Evolutionary conservation across 2,888 invertebrate species (phyloP).

Genomic region (Parnassius orleans): DNA sequence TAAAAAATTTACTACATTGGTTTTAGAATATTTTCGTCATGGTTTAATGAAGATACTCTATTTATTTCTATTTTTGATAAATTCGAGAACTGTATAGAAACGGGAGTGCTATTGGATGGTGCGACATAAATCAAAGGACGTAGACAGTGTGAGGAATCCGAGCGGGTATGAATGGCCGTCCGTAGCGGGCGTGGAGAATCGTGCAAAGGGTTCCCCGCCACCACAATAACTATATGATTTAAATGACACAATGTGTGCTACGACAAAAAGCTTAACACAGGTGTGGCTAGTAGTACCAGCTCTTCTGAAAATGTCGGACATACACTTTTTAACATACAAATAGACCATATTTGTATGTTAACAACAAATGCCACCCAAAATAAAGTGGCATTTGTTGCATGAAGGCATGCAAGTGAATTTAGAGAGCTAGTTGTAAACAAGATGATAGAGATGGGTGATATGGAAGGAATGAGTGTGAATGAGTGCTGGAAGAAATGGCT

Average conservation of each 20-base stretch:
- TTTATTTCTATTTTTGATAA: conserved; percentile 20
- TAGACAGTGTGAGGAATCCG: conserved; percentile 25
- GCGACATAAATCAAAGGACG: conserved; percentile 31
- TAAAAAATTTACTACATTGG: neutral
- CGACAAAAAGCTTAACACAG: conserved; percentile 40
- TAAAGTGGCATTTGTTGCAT: no score
- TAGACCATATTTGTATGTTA: no score
- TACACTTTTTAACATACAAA: neutral
- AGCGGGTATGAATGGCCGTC: conserved; percentile 27
- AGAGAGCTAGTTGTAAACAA: no score
- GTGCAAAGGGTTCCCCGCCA: conserved; percentile 42
- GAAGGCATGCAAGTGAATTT: no score
- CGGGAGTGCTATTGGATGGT: conserved; percentile 11
- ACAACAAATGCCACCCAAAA: no score
- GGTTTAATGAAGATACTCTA: conserved; percentile 12
- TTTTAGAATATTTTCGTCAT: conserved; percentile 2
- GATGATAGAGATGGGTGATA: no score
- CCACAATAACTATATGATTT: conserved; percentile 43
- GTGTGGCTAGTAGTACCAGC: conserved; percentile 35
- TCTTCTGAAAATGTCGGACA: neutral
- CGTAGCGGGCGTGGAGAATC: conserved; percentile 41
- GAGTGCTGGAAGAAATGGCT: no score
- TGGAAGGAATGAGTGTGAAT: no score
- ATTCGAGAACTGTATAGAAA: conserved; percentile 26
- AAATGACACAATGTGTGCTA: conserved; percentile 32